Evolutionary conservation across 2,888 invertebrate species (phyloP), one percentile per base, ranked within the genome.

Genomic region (Caenorhabditis sinica): DNA sequence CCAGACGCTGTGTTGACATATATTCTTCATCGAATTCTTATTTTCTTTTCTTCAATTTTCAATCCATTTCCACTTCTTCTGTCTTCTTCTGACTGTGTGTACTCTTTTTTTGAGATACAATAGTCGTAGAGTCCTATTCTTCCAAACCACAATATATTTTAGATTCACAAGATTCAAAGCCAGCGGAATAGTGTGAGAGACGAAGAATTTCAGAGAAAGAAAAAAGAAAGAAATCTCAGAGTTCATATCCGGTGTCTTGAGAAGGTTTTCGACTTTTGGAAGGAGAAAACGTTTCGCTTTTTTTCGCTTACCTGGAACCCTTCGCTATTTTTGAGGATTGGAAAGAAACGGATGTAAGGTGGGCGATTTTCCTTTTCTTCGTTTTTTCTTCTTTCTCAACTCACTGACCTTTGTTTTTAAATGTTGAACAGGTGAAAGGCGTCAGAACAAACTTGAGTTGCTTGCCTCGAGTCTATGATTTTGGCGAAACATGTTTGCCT

Each of bases 181-280:
- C 30, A 49, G 17, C 30, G 49, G 13, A 28, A 49, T 40, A 49
- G 72, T 20, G 45, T 43, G 28, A 45, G 45, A 58, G 60, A 72
- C 0, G 9, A 9, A 60, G 63, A 63, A 4, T 20, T 33, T 17
- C 15, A 66, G n/a, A 45, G 23, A 28, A 49, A 65, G 51, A 51
- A 68, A 33, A 69, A 13, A 25, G 23, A 53, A 43, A 49, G 20
- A 23, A 15, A 58, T 43, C 66, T 75, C 75, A 76, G 56, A 76
- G 76, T 60, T 69, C 76, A 76, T 40, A 66, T 66, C 75, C 75
- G 75, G 74, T 56, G 63, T 73, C 73, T 61, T 23, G 23, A 23
- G 53, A 51, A 53, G 63, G n/a, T 63, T 65, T 74, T 65, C 28
- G 75, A 66, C 43, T 66, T 25, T 73, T 63, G 51, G 63, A 2